Base-by-base conservation (phyloP, 2,888 invertebrate species). In the Merodon equestris region DNA sequence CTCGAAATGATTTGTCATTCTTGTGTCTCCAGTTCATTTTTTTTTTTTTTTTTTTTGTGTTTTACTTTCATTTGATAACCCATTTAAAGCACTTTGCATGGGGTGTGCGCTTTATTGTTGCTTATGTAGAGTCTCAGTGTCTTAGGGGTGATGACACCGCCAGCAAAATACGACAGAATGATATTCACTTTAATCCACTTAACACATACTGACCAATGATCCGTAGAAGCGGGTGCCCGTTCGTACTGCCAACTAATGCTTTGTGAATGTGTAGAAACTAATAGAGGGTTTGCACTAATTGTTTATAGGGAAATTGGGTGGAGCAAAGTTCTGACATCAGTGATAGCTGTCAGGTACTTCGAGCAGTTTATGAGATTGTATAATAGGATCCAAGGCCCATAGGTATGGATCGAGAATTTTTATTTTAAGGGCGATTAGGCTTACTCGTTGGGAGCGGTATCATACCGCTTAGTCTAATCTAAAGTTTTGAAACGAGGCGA, bases 111-210 rank as follows among this genome's bases (percentile, higher is more conserved):
- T 67, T 56, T 67, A n/a, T 67, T 45, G 17, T 56, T 56, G 63
- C 40, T 45, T 40, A 53, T 15, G 27, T 38, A 38, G 42, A 38
- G 48, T 73, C 45, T 27, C 40, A 34, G 7, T 50, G 38, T 54
- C 42, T 45, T 54, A 53, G 34, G 13, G 17, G 42, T 42, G 40
- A 71, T 71, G 36, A 64, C 48, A 76, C 74, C 79, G 79, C 79
- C 79, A 79, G 74, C 64, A 74, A 74, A 79, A 79, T 79, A 79
- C 79, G 79, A 79, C 79, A 79, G 79, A 79, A 72, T 64, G 57
- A 57, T 64, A 53, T 15, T 58, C 15, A 42, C 36, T 60, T 27
- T 27, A 27, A 44, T 54, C 10, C 42, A 64, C 54, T 18, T 63
- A 67, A 66, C 34, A 40, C 58, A 38, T 27, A 58, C 44, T 58